Percentiles rank a stretch among this genome's conserved stretches.
These are phyloP conservation scores for Nothocercus nigrocapillus DNA, from an alignment of 2,113 vertebrate genomes.

Conservation along the genomic window DNA sequence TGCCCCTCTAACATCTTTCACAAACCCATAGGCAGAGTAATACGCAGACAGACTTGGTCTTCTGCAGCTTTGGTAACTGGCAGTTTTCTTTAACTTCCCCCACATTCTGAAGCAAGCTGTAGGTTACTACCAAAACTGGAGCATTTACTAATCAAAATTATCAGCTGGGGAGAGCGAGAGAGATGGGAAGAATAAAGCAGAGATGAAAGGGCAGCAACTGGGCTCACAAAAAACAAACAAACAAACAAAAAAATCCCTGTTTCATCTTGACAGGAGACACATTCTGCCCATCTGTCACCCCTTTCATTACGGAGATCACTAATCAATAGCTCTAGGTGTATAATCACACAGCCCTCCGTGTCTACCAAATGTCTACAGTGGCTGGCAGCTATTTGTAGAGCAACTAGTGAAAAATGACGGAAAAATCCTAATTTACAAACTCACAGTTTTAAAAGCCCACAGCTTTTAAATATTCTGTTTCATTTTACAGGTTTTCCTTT, in stretches of 20 bases:
- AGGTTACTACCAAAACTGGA: neutral
- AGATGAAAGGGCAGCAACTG: neutral
- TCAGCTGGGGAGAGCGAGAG: neutral
- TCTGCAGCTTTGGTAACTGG: neutral
- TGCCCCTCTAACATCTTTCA: neutral
- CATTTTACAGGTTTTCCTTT: neutral
- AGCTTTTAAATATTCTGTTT: neutral
- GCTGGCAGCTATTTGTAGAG: neutral
- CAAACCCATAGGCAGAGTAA: neutral
- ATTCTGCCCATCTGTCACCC: neutral
- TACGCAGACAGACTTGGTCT: neutral
- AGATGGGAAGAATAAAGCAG: conserved; percentile 23
- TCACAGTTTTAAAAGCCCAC: neutral
- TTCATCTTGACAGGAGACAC: neutral
- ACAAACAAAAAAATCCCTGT: neutral
- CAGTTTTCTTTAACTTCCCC: neutral
- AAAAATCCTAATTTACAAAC: neutral
- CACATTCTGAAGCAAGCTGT: neutral
- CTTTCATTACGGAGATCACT: neutral
- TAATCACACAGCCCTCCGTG: neutral
- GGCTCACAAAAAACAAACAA: neutral
- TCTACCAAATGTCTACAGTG: neutral
- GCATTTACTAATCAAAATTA: neutral
- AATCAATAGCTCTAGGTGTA: neutral
- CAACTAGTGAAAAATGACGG: neutral